Percentiles rank a stretch among this genome's conserved stretches.
Conservation (phyloP, 1,140 invertebrate species). For the Caerostris extrusa region DNA sequence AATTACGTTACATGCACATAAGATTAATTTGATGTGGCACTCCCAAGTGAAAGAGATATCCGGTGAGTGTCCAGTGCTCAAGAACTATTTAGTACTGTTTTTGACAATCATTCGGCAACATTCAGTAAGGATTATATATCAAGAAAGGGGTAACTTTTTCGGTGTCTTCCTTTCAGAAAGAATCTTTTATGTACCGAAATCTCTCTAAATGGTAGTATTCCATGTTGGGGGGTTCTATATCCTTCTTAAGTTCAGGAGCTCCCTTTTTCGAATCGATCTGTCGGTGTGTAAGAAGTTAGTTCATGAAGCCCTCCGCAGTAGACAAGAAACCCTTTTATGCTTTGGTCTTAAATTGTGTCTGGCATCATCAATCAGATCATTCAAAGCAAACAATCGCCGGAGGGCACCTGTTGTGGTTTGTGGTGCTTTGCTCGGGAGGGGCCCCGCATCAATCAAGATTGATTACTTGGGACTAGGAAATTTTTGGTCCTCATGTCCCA, state of each 20-base stretch:
- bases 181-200: not conserved
- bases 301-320: conserved; percentile 42
- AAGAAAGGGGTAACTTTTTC: not conserved
- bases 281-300: conserved; percentile 23
- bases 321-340: conserved; percentile 59
- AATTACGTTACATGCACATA: no score
- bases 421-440: conserved; percentile 50
- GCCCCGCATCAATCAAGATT: conserved; percentile 72
- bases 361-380: conserved; percentile 70
- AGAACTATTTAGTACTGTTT: not conserved
- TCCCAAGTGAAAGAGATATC: no score
- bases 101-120: not conserved
- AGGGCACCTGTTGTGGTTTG: conserved; percentile 64
- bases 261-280: conserved; percentile 11
- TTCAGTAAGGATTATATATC: not conserved
- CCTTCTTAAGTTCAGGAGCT: not conserved
- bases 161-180: not conserved
- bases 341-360: conserved; percentile 71
- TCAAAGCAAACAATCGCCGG: conserved; percentile 73
- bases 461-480: conserved; percentile 53
- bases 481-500: conserved; percentile 18
- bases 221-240: not conserved
- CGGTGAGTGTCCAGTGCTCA: no score
- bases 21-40: no score
- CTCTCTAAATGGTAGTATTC: conserved; percentile 1